phyloP scores from a whole-genome alignment of 2,113 vertebrate genomes.

The Dendropsophus ebraccatus region DNA sequence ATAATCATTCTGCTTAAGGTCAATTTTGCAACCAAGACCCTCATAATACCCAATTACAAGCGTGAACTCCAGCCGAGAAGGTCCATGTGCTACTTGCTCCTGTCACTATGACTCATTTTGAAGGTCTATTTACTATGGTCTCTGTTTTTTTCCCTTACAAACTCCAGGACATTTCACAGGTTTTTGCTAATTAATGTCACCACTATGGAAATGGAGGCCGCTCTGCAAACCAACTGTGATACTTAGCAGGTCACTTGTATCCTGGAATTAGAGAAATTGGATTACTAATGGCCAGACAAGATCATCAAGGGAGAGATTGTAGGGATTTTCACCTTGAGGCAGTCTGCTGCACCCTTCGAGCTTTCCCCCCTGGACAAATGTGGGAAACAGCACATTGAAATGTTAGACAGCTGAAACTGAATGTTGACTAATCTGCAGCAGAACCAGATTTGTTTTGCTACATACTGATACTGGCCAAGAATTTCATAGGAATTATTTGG shows the following conservation, averaged over 20 bases:
- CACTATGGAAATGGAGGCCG: slow-evolving; percentile 71
- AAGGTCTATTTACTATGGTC: slow-evolving; percentile 67
- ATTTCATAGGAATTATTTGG: slow-evolving; percentile 72
- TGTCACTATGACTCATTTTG: slow-evolving; percentile 64
- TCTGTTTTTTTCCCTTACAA: slow-evolving; percentile 64
- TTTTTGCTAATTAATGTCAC: slow-evolving; percentile 79
- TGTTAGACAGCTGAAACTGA: slow-evolving; percentile 73
- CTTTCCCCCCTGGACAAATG: slow-evolving; percentile 71
- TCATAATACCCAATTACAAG: slow-evolving; percentile 70
- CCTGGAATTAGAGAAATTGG: slow-evolving; percentile 73
- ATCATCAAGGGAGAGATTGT: slow-evolving; percentile 69
- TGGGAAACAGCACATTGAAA: slow-evolving; percentile 82
- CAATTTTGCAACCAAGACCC: slow-evolving; percentile 65
- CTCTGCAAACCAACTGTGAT: slow-evolving; percentile 71
- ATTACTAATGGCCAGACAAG: slow-evolving; percentile 70
- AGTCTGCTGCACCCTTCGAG: slow-evolving; percentile 74
- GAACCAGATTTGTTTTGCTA: slow-evolving; percentile 69
- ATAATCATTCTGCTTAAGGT: slow-evolving; percentile 68
- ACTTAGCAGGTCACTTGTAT: slow-evolving; percentile 72
- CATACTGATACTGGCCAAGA: slow-evolving; percentile 70
- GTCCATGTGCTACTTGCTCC: slow-evolving; percentile 58
- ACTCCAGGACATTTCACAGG: slow-evolving; percentile 71
- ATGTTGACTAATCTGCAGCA: slow-evolving; percentile 70
- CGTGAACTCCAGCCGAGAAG: slow-evolving; percentile 67
- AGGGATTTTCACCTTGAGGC: slow-evolving; percentile 73